Base-by-base conservation (phyloP, 2,888 invertebrate genomes). In the Patella ulyssiponensis region DNA sequence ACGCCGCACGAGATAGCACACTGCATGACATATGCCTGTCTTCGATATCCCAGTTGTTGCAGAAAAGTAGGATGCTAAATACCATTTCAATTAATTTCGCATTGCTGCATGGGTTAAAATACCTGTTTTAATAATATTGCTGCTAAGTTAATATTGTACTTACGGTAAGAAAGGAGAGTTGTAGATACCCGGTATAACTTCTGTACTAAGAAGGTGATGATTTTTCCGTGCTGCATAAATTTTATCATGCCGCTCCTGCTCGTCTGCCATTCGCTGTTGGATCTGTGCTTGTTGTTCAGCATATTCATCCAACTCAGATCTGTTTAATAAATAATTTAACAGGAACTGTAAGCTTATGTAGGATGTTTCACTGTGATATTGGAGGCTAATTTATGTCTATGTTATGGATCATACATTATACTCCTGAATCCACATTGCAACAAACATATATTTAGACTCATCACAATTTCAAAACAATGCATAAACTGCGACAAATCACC, bases 141-240 rank as follows among this genome's bases (percentile, higher is more conserved):
- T 33, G 3, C 33, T 9, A 44, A 44, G 44, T 7, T 44, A 44
- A 44, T 44, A 44, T 44, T 9, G 17, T 33, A 86, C 88, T 83
- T 82, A 90, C 89, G 87, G 88, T 69, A 85, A 80, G 83, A 86
- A 91, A 20, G 91, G 91, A 33, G 90, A 90, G 82, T 91, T 91
- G 83, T 87, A 91, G 70, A 91, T 85, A 9, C 91, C 91, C n/a
- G 91, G 91, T 33, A 88, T 86, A 53, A 89, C 90, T 27, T 86
- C 82, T n/a, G 91, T 91, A 79, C 91, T 90, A 77, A 91, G 82
- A 17, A 91, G 87, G 76, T 90, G 86, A 81, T 91, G 91, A 73
- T 88, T 85, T 78, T 88, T 89, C 73, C 87, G 80, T 11, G 91
- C 90, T 74, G 85, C 84, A 33, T 84, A 80, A 69, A 88, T 86